Evolutionary conservation across 2,888 invertebrate species (phyloP).

Genomic region (Pristionchus entomophagus): DNA sequence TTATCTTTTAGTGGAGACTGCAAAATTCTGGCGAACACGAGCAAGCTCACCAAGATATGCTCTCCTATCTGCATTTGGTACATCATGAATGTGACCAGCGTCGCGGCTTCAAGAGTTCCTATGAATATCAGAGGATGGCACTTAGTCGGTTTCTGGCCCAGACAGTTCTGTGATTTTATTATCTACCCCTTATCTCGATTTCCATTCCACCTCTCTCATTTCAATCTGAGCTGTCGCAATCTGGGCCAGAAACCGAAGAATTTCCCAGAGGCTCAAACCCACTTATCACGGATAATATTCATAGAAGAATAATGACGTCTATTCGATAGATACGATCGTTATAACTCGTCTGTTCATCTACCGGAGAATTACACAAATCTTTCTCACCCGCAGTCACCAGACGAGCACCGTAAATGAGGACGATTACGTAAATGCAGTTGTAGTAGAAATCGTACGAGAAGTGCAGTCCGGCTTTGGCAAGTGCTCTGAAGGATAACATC

Average conservation of each 20-base stretch:
- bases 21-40: too few species aligned
- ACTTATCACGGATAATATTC: too few species aligned
- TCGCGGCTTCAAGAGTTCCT: slow-evolving; percentile 50
- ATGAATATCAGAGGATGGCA: neutral
- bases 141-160: too few species aligned
- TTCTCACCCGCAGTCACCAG: slow-evolving; percentile 68
- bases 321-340: too few species aligned
- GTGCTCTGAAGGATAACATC: slow-evolving; percentile 49
- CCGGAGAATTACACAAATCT: neutral
- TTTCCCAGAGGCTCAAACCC: too few species aligned
- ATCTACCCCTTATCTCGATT: too few species aligned
- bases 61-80: slow-evolving; percentile 77
- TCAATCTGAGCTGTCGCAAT: too few species aligned
- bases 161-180: too few species aligned
- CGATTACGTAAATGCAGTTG: slow-evolving; percentile 60
- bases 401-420: slow-evolving; percentile 77
- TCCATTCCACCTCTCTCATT: too few species aligned
- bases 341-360: too few species aligned
- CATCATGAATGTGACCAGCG: slow-evolving; percentile 76
- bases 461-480: slow-evolving; percentile 75
- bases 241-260: too few species aligned
- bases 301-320: too few species aligned
- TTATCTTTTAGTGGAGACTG: neutral
- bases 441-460: slow-evolving; percentile 69
- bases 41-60: neutral